phyloP scores from a whole-genome alignment of 2,113 vertebrate genomes.

The Apistogramma diplotaenia region DNA sequence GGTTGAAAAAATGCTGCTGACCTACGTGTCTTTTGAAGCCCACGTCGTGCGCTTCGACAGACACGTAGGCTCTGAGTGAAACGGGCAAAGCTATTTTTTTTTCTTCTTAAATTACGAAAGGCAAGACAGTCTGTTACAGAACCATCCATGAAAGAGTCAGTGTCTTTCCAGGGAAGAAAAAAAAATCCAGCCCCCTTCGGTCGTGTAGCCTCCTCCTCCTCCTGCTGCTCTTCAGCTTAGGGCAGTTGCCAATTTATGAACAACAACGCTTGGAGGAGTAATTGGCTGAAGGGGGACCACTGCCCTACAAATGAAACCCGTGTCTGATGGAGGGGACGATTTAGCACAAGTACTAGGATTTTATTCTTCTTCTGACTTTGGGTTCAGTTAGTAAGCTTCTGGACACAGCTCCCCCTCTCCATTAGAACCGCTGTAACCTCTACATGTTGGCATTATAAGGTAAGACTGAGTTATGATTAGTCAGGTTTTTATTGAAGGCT shows the following conservation, averaged over 20 bases:
- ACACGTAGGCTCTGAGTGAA: constrained; percentile 6
- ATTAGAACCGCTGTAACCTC: constrained; percentile 56
- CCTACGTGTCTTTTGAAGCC: too few relatives aligned
- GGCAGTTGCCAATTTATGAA: constrained; percentile 69
- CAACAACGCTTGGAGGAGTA: constrained; percentile 22
- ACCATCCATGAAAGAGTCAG: constrained; percentile 72
- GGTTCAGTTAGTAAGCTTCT: background rate
- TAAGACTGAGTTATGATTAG: background rate
- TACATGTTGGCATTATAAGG: constrained; percentile 32
- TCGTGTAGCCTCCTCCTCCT: constrained; percentile 19
- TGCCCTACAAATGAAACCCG: background rate
- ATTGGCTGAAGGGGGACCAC: constrained; percentile 36
- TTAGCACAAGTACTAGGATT: background rate
- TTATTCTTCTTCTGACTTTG: background rate
- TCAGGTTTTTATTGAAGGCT: background rate
- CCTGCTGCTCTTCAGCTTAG: background rate
- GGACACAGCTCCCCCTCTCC: constrained; percentile 1
- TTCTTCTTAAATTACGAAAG: constrained; percentile 15
- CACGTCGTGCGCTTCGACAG: background rate
- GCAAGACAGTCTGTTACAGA: constrained; percentile 27
- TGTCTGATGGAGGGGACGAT: background rate
- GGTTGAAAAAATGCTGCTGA: background rate
- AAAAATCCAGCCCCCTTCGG: constrained; percentile 64
- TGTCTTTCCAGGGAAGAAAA: constrained; percentile 55
- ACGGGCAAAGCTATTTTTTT: background rate